Evolutionary conservation across 2,888 invertebrate genomes (phyloP), one percentile per base, ranked within the genome.

Genomic region (Epinotia ramella): DNA sequence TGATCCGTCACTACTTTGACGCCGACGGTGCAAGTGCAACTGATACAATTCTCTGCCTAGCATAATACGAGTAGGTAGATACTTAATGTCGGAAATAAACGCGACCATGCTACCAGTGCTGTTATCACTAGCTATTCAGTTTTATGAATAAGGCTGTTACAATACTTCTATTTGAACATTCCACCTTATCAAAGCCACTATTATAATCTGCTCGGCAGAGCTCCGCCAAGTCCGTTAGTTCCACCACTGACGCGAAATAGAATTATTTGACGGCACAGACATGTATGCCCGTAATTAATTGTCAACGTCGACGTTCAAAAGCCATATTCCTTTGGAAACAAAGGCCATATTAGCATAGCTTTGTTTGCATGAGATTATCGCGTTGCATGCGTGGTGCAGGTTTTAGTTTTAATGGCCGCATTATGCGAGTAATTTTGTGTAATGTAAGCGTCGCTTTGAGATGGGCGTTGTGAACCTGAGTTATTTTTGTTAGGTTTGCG

Each of bases 371-470:
- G 59, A 69, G 70, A 75, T 75, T 70, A 75, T 75, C 59, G 13
- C 69, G 44, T 60, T 71, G 75, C 75, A 75, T 66, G 70, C 59
- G 73, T 72, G 69, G 40, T 73, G 69, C 74, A 59, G 59, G 75
- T 60, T 75, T 70, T 71, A 71, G 75, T 66, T 75, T 75, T 75
- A 75, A 75, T 71, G 70, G 70, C 33, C 24, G 49, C 69, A 63
- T 70, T 69, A 60, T 59, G 59, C 53, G 65, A 71, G 70, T 65
- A 60, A 75, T 71, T 75, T 40, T 62, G 65, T 49, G 70, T 66
- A 75, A 64, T 64, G 74, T 24, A 46, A 57, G 28, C 74, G 33
- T 6, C 63, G 64, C 74, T 64, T 63, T 68, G 57, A 20, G 68
- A n/a, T 49, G 49, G 13, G 18, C 44, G 67, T 57, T 53, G 59